Conservation (phyloP, 2,113 vertebrate genomes). For the Phaethon lepturus region DNA sequence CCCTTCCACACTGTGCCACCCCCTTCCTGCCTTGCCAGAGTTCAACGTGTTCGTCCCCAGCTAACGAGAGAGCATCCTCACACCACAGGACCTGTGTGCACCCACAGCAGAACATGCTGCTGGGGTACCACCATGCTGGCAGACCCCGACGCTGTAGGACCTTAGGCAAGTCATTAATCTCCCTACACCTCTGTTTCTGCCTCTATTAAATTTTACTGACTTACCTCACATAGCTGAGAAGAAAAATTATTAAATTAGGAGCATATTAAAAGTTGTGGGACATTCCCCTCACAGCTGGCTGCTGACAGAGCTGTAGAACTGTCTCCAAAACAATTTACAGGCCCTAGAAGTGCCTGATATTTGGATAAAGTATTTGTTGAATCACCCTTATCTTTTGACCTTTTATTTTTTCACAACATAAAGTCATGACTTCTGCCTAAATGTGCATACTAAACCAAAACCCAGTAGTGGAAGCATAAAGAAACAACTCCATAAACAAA, state of each 20-base stretch:
- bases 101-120: background rate
- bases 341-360: background rate
- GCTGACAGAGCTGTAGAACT: background rate
- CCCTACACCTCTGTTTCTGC: background rate
- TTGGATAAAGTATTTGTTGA: background rate
- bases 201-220: background rate
- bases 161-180: background rate
- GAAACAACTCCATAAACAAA: background rate
- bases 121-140: rapidly evolving
- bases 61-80: background rate
- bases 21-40: background rate
- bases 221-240: background rate
- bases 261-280: background rate
- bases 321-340: background rate
- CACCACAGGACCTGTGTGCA: rapidly evolving
- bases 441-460: background rate
- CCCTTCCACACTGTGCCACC: background rate
- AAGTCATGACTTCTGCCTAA: background rate
- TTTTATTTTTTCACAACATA: background rate
- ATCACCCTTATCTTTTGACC: background rate
- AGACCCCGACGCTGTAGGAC: background rate
- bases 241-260: background rate
- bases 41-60: rapidly evolving
- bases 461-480: background rate
- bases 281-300: background rate